Evolutionary conservation across 2,888 invertebrate genomes (phyloP).

Genomic region (Sarcophaga rosellei): DNA sequence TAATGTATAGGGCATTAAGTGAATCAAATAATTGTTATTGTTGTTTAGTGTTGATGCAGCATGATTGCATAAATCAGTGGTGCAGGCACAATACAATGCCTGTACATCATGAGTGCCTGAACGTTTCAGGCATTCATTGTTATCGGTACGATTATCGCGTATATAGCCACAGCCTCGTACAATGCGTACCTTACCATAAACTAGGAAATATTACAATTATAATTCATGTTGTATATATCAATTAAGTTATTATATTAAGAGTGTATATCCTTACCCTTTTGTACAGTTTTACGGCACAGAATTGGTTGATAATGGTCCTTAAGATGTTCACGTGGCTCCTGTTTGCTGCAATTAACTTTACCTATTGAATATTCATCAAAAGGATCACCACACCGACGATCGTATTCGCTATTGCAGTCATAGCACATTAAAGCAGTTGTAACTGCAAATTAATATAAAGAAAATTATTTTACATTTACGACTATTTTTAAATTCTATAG

Average conservation of each 20-base stretch:
- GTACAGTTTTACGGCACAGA: slow-evolving; percentile 91
- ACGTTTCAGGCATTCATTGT: slow-evolving; percentile 85
- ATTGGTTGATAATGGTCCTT: slow-evolving; percentile 82
- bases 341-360: slow-evolving; percentile 90
- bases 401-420: slow-evolving; percentile 94
- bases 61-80: slow-evolving; percentile 88
- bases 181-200: slow-evolving; percentile 88
- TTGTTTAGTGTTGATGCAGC: slow-evolving; percentile 78
- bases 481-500: too few relatives aligned
- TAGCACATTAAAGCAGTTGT: slow-evolving; percentile 89
- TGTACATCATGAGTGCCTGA: slow-evolving; percentile 89
- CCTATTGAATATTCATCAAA: slow-evolving; percentile 93
- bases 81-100: slow-evolving; percentile 90
- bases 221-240: background rate
- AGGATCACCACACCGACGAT: slow-evolving; percentile 93
- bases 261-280: slow-evolving; percentile 85
- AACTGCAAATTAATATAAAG: slow-evolving; percentile 75
- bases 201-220: slow-evolving; percentile 80
- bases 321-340: slow-evolving; percentile 87
- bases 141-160: slow-evolving; percentile 83
- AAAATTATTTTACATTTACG: background rate
- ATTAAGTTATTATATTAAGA: background rate
- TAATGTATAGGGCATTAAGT: slow-evolving; percentile 73
- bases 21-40: slow-evolving; percentile 72
- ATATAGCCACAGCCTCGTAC: slow-evolving; percentile 92